phyloP scores from a whole-genome alignment of 2,888 invertebrate genomes.

The Diabrotica balteata region DNA sequence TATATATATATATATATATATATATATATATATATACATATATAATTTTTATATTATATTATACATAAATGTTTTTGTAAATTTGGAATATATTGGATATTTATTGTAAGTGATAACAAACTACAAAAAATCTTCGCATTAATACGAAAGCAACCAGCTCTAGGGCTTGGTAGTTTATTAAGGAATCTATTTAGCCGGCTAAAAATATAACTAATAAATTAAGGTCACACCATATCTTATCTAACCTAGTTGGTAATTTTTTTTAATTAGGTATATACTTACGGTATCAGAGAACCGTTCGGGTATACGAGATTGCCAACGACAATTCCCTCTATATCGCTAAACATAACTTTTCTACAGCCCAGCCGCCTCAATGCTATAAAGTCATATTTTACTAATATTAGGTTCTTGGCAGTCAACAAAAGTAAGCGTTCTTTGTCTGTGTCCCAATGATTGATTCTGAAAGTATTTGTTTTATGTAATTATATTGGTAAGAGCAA shows the following conservation, averaged over 20 bases:
- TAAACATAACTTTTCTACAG: constrained; percentile 72
- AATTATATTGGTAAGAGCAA: background rate
- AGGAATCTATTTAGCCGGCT: constrained; percentile 3
- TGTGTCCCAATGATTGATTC: constrained; percentile 87
- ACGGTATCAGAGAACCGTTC: constrained; percentile 82
- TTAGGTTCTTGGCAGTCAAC: constrained; percentile 74
- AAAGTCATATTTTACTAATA: constrained; percentile 85
- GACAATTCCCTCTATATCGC: constrained; percentile 74
- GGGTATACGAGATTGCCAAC: constrained; percentile 85
- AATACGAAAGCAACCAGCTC: background rate
- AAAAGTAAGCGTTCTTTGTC: constrained; percentile 83
- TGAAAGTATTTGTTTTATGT: constrained; percentile 56
- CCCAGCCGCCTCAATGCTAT: constrained; percentile 79
- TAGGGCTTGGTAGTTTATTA: background rate
- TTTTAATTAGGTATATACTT: constrained; percentile 61
- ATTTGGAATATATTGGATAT: too few species aligned
- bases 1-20: too few species aligned
- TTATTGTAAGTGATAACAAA: too few species aligned
- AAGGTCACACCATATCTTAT: constrained; percentile 9
- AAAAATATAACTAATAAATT: constrained; percentile 3
- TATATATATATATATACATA: too few species aligned
- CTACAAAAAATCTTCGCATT: background rate
- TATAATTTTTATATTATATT: too few species aligned
- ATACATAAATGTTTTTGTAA: too few species aligned
- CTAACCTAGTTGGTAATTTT: background rate